Conservation (phyloP, 2,797 vertebrate genomes). For the Tauraco hartlaubi region DNA sequence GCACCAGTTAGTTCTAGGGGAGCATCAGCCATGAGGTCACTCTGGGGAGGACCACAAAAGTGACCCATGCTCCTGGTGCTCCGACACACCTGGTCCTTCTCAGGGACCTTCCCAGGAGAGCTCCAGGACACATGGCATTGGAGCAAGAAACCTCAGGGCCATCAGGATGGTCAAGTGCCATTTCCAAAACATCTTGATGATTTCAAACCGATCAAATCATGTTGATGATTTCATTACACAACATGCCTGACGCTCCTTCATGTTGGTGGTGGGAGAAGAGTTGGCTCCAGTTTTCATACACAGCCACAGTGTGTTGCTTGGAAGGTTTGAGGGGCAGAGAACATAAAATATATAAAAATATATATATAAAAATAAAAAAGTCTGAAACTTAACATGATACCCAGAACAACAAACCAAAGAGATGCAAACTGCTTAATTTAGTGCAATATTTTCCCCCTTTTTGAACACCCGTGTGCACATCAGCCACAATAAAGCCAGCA, state of each 20-base stretch:
- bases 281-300: neutral
- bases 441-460: neutral
- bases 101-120: neutral
- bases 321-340: neutral
- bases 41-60: neutral
- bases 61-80: neutral
- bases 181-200: neutral
- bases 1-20: neutral
- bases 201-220: neutral
- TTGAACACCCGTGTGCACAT: neutral
- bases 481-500: neutral
- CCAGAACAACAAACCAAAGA: neutral
- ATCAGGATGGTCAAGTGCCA: neutral
- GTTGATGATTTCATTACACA: neutral
- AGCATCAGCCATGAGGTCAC: neutral
- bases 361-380: too few species aligned
- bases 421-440: neutral
- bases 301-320: neutral
- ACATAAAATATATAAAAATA: neutral
- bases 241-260: neutral
- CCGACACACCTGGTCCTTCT: neutral
- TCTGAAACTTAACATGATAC: neutral
- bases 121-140: neutral
- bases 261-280: neutral
- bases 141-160: neutral